Conservation (phyloP, 1,140 invertebrate species). For the Drosophila seguyi region DNA sequence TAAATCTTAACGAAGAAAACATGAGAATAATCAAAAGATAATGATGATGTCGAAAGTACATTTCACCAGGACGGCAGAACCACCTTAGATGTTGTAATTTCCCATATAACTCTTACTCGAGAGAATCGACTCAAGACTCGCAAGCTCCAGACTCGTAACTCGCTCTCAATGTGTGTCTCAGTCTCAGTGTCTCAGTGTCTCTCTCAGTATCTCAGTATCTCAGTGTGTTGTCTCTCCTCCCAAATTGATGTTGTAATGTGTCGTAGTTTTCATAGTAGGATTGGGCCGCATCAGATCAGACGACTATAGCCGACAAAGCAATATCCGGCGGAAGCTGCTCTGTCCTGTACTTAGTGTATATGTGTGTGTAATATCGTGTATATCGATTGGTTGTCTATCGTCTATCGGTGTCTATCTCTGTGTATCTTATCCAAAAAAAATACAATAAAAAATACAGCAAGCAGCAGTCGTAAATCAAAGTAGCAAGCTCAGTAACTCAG, state of each 20-base stretch:
- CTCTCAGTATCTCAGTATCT: neutral
- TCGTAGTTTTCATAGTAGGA: constrained; percentile 48
- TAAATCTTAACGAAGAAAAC: constrained; percentile 50
- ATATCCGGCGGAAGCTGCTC: constrained; percentile 27
- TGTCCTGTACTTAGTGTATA: constrained; percentile 14
- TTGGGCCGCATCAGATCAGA: constrained; percentile 26
- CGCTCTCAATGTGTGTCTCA: constrained; percentile 15
- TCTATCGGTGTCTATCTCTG: constrained; percentile 63
- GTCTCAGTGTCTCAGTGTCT: constrained; percentile 11
- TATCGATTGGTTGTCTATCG: constrained; percentile 56
- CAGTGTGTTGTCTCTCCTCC: constrained; percentile 22
- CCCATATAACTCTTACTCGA: constrained; percentile 62
- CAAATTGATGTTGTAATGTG: constrained; percentile 55
- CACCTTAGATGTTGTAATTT: constrained; percentile 85
- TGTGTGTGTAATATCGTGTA: constrained; percentile 41
- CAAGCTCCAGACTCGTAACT: constrained; percentile 1
- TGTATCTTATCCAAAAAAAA: constrained; percentile 40
- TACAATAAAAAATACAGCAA: constrained; percentile 1
- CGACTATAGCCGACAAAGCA: constrained; percentile 48
- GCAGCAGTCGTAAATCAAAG: constrained; percentile 17
- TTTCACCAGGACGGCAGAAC: constrained; percentile 84
- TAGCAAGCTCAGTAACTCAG: constrained; percentile 30
- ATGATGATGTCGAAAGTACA: constrained; percentile 66
- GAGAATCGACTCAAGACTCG: constrained; percentile 30
- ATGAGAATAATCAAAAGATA: constrained; percentile 50